Base-by-base conservation (phyloP, 1,140 invertebrate species). In the Hyles vespertilio region DNA sequence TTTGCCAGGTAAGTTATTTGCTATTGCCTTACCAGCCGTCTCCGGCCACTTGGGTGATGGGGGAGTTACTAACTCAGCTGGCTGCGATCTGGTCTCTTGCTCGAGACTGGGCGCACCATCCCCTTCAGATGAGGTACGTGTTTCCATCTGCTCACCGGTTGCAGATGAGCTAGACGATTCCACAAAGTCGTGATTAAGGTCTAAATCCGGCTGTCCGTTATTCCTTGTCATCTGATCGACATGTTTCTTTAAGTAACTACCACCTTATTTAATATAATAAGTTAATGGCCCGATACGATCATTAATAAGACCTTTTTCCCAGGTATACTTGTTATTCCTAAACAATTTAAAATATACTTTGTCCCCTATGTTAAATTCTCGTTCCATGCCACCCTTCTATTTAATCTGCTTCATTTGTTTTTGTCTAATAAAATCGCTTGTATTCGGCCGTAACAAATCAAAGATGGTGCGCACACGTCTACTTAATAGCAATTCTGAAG, bases 291-390 rank as follows among this genome's bases (percentile, higher is more conserved):
- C 34, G 9, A 45, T 48, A n/a, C n/a, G n/a, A n/a, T n/a, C n/a
- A n/a, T n/a, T n/a, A n/a, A n/a, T n/a, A n/a, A n/a, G n/a, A n/a
- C n/a, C n/a, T n/a, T n/a, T n/a, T n/a, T n/a, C n/a, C n/a, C n/a
- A n/a, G n/a, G n/a, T n/a, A n/a, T n/a, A 33, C 9, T 47, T 47
- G 10, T 47, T 47, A 47, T 47, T 47, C 10, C 45, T 47, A 12
- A 47, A 47, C 10, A 47, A 10, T 47, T 47, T 10, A 47, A 47
- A 47, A 47, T 47, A 47, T 5, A 47, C 45, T 10, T 47, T 12
- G 9, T 47, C 45, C 10, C 45, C 45, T n/a, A 47, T 9, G 10
- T n/a, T 12, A 47, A 47, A 47, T 47, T n/a, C 11, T 12, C 45
- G 45, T 12, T 47, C 45, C 3, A 3, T 47, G 9, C 45, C 45